These are phyloP conservation scores for Lomographa bimaculata DNA, from an alignment of 2,888 invertebrate species.

Conservation along the genomic window DNA sequence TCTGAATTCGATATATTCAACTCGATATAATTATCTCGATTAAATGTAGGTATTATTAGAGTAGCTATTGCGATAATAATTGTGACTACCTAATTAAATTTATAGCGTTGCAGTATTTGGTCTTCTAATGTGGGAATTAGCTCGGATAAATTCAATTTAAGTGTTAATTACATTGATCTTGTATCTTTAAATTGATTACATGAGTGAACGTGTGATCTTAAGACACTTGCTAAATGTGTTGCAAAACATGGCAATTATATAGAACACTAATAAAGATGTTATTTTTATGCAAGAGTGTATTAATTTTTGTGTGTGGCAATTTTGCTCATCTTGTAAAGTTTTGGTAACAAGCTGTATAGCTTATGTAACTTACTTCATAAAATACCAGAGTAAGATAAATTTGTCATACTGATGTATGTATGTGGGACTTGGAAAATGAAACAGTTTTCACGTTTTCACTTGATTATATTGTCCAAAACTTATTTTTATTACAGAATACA, in stretches of 20 bases:
- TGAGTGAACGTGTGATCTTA: slow-evolving; percentile 2
- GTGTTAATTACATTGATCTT: slow-evolving; percentile 11
- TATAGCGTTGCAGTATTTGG: slow-evolving; percentile 15
- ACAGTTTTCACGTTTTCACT: too few species aligned
- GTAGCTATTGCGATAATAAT: slow-evolving; percentile 20
- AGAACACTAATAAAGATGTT: slow-evolving; percentile 5
- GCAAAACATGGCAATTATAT: slow-evolving; percentile 7
- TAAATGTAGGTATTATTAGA: too few species aligned
- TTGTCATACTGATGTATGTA: too few species aligned
- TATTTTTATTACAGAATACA: too few species aligned
- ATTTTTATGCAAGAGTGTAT: background rate
- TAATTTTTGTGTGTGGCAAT: too few species aligned
- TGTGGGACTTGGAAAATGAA: too few species aligned
- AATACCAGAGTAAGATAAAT: too few species aligned
- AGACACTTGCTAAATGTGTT: slow-evolving; percentile 5
- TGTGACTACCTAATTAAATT: slow-evolving; percentile 15
- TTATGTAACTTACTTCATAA: too few species aligned
- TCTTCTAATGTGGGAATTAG: slow-evolving; percentile 21
- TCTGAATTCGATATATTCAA: slow-evolving; percentile 19
- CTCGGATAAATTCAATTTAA: slow-evolving; percentile 5
- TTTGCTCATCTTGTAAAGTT: too few species aligned
- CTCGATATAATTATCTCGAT: slow-evolving; percentile 23
- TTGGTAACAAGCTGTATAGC: too few species aligned
- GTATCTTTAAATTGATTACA: slow-evolving; percentile 15
- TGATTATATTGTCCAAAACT: too few species aligned